Percentiles rank a stretch among this genome's conserved stretches.
Conservation (phyloP, 2,113 vertebrate genomes). For the Cryptotis parvus region DNA sequence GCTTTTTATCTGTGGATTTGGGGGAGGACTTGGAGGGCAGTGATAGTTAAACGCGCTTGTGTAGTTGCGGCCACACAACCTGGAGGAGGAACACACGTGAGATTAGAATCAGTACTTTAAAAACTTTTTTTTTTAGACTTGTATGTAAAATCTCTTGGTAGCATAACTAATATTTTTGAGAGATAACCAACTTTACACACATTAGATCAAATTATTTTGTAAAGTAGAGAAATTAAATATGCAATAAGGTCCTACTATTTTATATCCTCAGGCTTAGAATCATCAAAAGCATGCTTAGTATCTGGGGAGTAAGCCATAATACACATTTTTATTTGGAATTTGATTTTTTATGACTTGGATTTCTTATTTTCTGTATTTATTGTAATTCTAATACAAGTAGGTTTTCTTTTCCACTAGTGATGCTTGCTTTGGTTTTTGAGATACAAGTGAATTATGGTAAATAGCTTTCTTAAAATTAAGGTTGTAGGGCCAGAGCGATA, state of each 20-base stretch:
- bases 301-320: neutral
- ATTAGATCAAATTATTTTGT: neutral
- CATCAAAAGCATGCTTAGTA: neutral
- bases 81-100: neutral
- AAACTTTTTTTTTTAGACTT: neutral
- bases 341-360: neutral
- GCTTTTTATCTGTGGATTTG: neutral
- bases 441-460: no score
- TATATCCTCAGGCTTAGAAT: neutral
- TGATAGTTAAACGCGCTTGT: neutral
- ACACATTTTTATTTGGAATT: conserved; percentile 4
- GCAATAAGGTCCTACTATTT: neutral
- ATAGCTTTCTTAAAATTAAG: no score
- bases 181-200: no score
- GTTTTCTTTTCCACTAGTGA: neutral
- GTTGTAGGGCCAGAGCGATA: no score
- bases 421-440: no score
- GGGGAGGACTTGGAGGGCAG: neutral
- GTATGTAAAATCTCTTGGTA: neutral
- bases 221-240: neutral
- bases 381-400: neutral
- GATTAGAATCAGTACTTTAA: neutral
- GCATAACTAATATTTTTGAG: no score
- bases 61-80: neutral
- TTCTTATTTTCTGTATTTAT: neutral